Conservation (phyloP, 2,113 vertebrate genomes). For the Dissostichus mawsoni region DNA sequence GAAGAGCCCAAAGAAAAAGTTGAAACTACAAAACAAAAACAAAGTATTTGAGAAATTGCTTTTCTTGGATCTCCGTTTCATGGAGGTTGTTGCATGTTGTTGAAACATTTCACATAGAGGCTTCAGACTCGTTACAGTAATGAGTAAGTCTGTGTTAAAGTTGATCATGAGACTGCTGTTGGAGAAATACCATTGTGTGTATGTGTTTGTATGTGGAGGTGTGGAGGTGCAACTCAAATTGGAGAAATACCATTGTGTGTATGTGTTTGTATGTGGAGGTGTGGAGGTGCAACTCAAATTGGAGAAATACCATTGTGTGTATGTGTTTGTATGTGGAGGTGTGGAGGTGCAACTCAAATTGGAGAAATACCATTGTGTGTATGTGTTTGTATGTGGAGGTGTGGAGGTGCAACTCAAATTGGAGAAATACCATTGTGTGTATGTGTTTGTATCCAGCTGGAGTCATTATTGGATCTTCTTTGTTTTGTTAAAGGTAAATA, state of each 20-base stretch:
- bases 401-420: neutral
- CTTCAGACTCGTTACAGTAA: neutral
- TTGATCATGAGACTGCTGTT: neutral
- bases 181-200: neutral
- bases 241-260: neutral
- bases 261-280: neutral
- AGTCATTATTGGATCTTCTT: neutral
- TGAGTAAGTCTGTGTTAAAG: neutral
- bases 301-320: neutral
- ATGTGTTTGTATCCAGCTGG: too few relatives aligned
- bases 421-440: too few relatives aligned
- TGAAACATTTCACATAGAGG: conserved; percentile 47
- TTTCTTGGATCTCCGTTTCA: neutral
- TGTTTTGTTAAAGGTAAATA: neutral
- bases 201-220: neutral
- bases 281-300: neutral
- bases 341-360: neutral
- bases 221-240: neutral
- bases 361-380: neutral
- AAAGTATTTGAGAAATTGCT: conserved; percentile 24
- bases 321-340: neutral
- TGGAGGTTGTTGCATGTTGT: conserved; percentile 9
- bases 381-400: neutral
- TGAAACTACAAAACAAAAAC: neutral
- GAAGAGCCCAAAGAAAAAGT: too few relatives aligned